Conservation (phyloP, 2,113 vertebrate species). For the Glareola pratincola region DNA sequence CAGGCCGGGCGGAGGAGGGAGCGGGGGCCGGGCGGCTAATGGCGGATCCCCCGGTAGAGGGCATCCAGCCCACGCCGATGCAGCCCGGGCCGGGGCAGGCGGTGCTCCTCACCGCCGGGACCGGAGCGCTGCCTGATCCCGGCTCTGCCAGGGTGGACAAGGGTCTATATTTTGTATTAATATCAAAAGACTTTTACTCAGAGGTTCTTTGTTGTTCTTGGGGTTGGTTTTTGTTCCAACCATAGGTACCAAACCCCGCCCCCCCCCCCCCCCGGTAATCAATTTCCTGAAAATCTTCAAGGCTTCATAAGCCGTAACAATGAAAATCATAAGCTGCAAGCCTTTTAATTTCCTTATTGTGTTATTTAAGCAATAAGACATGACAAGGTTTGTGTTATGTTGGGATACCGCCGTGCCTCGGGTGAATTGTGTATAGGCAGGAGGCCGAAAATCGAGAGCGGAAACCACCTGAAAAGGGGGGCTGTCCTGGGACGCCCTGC, state of each 20-base stretch:
- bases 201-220: background rate
- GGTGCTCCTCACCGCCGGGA: background rate
- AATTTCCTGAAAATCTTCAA: slow-evolving; percentile 58
- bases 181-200: background rate
- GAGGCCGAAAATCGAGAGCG: background rate
- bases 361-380: slow-evolving; percentile 63
- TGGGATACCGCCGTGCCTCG: background rate
- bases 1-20: background rate
- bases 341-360: slow-evolving; percentile 53
- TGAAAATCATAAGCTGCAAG: slow-evolving; percentile 24
- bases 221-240: background rate
- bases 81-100: background rate
- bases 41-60: slow-evolving; percentile 58
- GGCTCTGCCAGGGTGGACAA: background rate
- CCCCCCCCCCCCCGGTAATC: background rate
- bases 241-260: background rate
- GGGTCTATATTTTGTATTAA: rapidly evolving
- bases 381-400: slow-evolving; percentile 29
- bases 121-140: background rate
- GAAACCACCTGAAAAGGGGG: background rate
- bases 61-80: slow-evolving; percentile 35
- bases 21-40: background rate
- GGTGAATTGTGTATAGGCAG: slow-evolving; percentile 16
- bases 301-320: background rate
- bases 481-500: background rate